Evolutionary conservation across 2,888 invertebrate genomes (phyloP), one percentile per base, ranked within the genome.

Genomic region (Caenorhabditis sulstoni): DNA sequence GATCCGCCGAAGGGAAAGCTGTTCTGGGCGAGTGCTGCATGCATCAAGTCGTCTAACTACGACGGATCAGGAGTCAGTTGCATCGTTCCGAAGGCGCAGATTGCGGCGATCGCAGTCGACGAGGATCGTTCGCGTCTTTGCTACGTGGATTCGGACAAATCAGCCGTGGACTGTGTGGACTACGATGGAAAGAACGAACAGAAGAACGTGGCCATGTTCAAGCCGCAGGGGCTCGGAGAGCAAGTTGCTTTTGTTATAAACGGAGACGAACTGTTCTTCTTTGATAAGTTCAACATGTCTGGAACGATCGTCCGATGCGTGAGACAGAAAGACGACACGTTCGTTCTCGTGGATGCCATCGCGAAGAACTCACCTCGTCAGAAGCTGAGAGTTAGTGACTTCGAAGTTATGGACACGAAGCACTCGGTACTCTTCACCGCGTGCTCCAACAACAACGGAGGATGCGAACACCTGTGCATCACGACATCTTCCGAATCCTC

Each of bases 401-500:
- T 79, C 22, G 64, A 77, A 12, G 47, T 77, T 3, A 77, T 77
- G 58, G 70, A 70, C 39, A 8, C 18, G 4, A 52, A 44, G n/a
- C 64, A 58, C n/a, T 71, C 78, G 8, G 37, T 78, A 14, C 71
- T 55, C 20, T 78, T 49, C 66, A 78, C 89, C 58, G 81, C 82
- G 5, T 88, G 89, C 80, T 90, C 90, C n/a, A 91, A 91, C n/a
- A 90, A 91, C 62, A 92, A 92, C 85, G 87, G 89, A 22, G 84
- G 88, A 49, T 95, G 95, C 90, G 92, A 93, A 0, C 94, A 94
- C 86, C 92, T 95, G 85, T 95, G 95, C 91, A 91, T 95, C 81
- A 92, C 93, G 3, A 59, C 67, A 29, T 16, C 64, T 12, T 37
- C 14, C 3, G 59, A 59, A 22, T 18, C 29, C 0, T 12, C 14